Conservation (phyloP, 2,797 vertebrate species). For the Adrianichthys oophorus region DNA sequence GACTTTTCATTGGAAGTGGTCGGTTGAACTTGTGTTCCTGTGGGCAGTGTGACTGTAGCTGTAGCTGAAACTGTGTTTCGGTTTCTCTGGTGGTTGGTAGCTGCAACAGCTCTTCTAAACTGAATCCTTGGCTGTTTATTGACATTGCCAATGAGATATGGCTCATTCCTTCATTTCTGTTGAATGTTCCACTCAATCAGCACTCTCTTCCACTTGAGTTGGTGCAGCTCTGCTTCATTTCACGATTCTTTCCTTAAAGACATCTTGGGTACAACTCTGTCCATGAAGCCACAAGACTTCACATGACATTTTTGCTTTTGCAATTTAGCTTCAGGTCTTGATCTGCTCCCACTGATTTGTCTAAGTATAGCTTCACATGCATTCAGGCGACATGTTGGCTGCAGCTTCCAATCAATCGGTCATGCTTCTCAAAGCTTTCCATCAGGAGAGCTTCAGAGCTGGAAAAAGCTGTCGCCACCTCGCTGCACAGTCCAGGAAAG, state of each 20-base stretch:
- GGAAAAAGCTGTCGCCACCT: conserved; percentile 6
- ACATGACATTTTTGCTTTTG: conserved; percentile 3
- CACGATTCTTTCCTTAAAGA: background rate
- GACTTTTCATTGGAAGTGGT: no score
- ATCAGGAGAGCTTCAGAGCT: conserved; percentile 20
- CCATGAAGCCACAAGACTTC: background rate
- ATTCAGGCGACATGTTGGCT: conserved; percentile 35
- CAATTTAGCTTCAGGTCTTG: conserved; percentile 2
- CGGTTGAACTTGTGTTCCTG: no score
- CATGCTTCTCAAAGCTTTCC: conserved; percentile 29
- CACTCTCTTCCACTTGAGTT: conserved; percentile 2
- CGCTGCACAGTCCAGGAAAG: background rate
- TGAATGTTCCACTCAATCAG: background rate
- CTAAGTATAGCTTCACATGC: conserved; percentile 19
- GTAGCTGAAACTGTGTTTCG: no score
- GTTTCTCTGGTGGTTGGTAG: no score
- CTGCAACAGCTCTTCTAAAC: no score
- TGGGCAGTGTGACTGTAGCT: no score
- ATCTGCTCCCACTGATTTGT: conserved; percentile 18
- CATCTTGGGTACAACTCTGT: background rate
- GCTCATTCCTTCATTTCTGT: no score
- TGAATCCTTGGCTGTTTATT: no score
- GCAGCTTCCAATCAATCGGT: conserved; percentile 44
- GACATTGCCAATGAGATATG: no score
- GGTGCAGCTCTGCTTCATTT: conserved; percentile 9